Evolutionary conservation across 1,140 invertebrate genomes (phyloP), one percentile per base, ranked within the genome.

Genomic region (Lepidotrigona ventralis): DNA sequence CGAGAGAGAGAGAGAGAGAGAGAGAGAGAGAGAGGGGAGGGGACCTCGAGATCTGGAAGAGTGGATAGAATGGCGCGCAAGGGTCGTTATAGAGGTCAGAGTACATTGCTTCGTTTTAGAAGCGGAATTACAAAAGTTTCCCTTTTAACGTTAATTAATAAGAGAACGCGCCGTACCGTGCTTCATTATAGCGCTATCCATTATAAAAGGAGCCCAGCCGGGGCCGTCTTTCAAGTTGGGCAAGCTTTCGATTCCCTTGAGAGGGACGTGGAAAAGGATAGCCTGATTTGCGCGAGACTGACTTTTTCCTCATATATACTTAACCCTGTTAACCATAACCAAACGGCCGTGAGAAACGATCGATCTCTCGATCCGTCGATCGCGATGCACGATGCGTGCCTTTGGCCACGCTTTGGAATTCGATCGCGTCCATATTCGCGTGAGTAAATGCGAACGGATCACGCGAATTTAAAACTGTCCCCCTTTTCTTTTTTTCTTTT

Each of bases 71-170:
- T 21, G 51, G 74, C 63, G 76, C 72, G 63, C 15, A 26, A 70
- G 66, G 72, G 79, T 64, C 33, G 63, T 53, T 56, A 73, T 66
- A 46, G 60, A 86, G 85, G 81, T 86, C 87, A 77, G 85, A 63
- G 79, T 58, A 83, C 72, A 64, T 81, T 72, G 76, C 64, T 74
- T 69, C 80, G 73, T 87, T 78, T 89, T 81, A 81, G 81, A 78
- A 89, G 77, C 79, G 74, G 81, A 87, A 89, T 89, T 89, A 83
- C 83, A 85, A 89, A 89, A 89, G 87, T 89, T 89, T 89, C 76
- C 79, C 86, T 85, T 87, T 89, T 89, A 87, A 87, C 85, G 83
- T 89, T 89, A 89, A 89, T 89, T 87, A 89, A 89, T 85, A 82
- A 87, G 73, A 88, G 88, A 88, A 85, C 79, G 87, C 79, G 78